Conservation (phyloP, 2,797 vertebrate species). For the Leptoclinus maculatus region DNA sequence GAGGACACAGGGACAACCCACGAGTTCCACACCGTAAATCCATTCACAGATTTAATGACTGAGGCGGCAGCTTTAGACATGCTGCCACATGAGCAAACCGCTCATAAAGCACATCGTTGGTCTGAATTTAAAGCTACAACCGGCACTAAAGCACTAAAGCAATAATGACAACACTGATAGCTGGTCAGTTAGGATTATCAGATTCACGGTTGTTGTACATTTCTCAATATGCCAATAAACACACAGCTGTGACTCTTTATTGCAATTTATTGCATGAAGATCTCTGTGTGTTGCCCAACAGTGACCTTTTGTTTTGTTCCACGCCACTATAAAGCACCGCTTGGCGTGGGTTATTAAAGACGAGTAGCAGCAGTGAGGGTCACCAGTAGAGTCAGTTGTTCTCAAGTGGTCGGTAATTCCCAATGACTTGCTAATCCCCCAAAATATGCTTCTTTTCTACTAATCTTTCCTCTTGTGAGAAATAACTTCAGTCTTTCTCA, state of each 20-base stretch:
- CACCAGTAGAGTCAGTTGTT: slow-evolving; percentile 36
- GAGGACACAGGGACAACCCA: not conserved
- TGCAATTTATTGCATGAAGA: not conserved
- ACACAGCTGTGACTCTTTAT: not conserved
- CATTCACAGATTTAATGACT: not conserved
- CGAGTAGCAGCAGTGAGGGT: slow-evolving; percentile 6
- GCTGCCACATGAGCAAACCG: not conserved
- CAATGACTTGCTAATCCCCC: slow-evolving; percentile 69
- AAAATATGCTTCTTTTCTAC: slow-evolving; percentile 72
- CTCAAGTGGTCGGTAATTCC: slow-evolving; percentile 57
- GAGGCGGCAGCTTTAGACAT: not conserved
- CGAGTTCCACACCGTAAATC: not conserved
- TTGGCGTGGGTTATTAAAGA: not conserved
- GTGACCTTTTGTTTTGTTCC: not conserved
- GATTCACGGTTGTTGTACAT: not conserved
- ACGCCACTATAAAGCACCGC: not conserved
- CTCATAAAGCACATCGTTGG: not conserved
- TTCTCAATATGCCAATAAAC: not conserved
- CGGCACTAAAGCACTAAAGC: slow-evolving; percentile 9
- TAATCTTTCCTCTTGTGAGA: slow-evolving; percentile 66
- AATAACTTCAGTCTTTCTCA: slow-evolving; percentile 46
- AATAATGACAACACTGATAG: not conserved
- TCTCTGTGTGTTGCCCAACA: not conserved
- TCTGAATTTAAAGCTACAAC: not conserved
- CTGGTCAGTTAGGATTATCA: slow-evolving; percentile 1